Evolutionary conservation across 1,140 invertebrate genomes (phyloP).

Genomic region (Aphelinus atriplicis): DNA sequence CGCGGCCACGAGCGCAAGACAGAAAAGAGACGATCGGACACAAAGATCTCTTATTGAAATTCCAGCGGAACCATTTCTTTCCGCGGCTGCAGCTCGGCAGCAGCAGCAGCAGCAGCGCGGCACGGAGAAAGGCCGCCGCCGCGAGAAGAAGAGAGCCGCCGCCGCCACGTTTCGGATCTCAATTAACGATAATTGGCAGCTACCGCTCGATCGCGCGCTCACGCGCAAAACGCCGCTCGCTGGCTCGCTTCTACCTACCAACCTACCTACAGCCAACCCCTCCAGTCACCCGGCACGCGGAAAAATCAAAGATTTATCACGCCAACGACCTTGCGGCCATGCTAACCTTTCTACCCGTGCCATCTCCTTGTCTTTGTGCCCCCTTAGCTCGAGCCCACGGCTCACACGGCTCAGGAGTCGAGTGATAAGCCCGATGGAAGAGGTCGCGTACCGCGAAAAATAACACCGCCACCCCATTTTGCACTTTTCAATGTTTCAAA

Average conservation of each 20-base stretch:
- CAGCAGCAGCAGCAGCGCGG: background rate
- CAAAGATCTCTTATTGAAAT: conserved; percentile 54
- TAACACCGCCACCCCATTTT: too few species aligned
- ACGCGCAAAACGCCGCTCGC: conserved; percentile 30
- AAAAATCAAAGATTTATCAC: conserved; percentile 4
- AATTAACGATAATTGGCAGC: conserved; percentile 62
- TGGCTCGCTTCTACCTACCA: background rate
- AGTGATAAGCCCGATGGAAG: too few species aligned
- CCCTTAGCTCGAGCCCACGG: background rate
- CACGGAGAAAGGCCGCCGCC: background rate
- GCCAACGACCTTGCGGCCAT: too few species aligned
- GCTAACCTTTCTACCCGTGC: too few species aligned
- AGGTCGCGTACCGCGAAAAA: too few species aligned
- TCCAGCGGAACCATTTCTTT: conserved; percentile 51
- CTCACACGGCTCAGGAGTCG: too few species aligned
- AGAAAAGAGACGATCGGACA: conserved; percentile 49
- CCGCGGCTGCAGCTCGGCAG: conserved; percentile 35
- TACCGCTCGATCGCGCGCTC: conserved; percentile 45
- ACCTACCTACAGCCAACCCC: background rate
- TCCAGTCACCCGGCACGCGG: background rate
- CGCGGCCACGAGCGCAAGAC: conserved; percentile 1
- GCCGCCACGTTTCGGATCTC: conserved; percentile 54
- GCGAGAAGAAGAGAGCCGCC: conserved; percentile 31
- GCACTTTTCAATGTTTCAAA: too few species aligned
- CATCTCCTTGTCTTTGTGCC: background rate